Evolutionary conservation across 1,140 invertebrate genomes (phyloP).

Genomic region (Dendroctonus valens): DNA sequence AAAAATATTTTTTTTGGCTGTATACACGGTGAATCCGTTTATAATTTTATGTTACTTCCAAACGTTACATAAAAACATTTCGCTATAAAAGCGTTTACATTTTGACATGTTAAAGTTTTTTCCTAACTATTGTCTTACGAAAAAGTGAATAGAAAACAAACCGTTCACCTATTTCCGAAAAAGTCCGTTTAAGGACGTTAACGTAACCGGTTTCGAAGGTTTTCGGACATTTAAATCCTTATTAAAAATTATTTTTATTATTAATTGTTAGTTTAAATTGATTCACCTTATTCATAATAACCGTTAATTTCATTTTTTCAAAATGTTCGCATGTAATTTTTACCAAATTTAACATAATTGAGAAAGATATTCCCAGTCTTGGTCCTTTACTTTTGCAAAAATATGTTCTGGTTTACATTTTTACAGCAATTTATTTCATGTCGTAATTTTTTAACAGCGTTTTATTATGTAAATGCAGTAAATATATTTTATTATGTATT

Average conservation of each 20-base stretch:
- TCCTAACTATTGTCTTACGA: no score
- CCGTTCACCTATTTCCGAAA: neutral
- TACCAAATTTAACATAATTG: neutral
- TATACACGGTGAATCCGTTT: no score
- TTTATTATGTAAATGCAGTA: neutral
- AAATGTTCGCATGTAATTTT: neutral
- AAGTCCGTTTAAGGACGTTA: neutral
- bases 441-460: neutral
- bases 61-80: neutral
- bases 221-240: neutral
- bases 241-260: neutral
- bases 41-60: neutral
- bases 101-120: neutral
- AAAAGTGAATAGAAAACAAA: no score
- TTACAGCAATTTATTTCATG: neutral
- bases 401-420: neutral
- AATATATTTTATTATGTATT: neutral
- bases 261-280: neutral
- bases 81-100: constrained; percentile 1
- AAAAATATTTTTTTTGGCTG: no score
- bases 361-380: neutral
- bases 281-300: no score
- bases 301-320: neutral
- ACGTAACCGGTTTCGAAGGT: neutral
- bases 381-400: neutral